phyloP scores from a whole-genome alignment of 2,113 vertebrate genomes.

The Euleptes europaea region DNA sequence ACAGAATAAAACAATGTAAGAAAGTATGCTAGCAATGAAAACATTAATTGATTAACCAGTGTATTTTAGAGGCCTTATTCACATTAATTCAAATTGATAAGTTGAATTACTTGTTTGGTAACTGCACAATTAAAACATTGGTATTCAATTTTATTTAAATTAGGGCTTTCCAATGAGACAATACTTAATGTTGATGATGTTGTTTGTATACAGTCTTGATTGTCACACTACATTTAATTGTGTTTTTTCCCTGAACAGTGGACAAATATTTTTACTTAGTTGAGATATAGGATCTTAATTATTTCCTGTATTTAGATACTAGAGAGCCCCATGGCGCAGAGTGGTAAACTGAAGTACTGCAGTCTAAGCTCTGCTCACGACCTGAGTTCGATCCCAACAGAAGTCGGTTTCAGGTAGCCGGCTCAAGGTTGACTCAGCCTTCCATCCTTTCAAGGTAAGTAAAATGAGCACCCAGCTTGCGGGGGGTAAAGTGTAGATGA shows the following conservation, averaged over 20 bases:
- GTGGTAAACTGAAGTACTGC: no score
- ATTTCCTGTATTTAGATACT: neutral
- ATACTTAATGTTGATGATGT: neutral
- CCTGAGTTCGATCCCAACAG: no score
- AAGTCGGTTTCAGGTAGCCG: no score
- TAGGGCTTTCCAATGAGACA: neutral
- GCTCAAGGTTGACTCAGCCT: no score
- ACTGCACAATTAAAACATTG: neutral
- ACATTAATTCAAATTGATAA: neutral
- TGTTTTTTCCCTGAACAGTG: no score
- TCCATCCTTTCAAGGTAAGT: no score
- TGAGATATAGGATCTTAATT: neutral
- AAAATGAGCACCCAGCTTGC: no score
- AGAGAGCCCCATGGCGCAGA: no score
- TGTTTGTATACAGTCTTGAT: neutral
- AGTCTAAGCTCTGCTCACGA: no score
- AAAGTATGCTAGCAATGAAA: neutral
- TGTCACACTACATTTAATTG: neutral
- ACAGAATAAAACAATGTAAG: neutral
- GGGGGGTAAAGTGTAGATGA: no score
- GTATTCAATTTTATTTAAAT: neutral
- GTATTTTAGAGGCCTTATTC: neutral
- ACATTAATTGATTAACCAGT: neutral
- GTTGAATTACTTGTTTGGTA: neutral
- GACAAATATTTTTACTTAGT: neutral